Base-by-base conservation (phyloP, 1,140 invertebrate species). In the Delia radicum region DNA sequence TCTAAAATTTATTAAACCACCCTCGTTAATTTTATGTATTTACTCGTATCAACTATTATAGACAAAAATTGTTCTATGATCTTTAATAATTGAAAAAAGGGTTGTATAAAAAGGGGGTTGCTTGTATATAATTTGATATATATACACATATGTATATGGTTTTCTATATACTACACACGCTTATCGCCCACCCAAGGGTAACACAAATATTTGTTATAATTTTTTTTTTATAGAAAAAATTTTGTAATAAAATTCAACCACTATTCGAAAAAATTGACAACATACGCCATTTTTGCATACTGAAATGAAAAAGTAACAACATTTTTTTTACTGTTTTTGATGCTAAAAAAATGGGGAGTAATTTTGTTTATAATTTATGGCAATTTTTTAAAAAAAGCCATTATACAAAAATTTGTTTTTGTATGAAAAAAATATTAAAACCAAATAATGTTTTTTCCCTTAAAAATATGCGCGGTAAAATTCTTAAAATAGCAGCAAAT, bases 281-380 rank as follows among this genome's bases (percentile, higher is more conserved):
- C 65, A 69, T 21, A 33, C 65, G 65, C 65, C 65, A 69, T 69
- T 69, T 69, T 69, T 29, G 12, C 12, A 8, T 5, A 2, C n/a
- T n/a, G n/a, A n/a, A n/a, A n/a, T n/a, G n/a, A n/a, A 33, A 18
- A 69, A 33, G 3, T 27, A 69, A 69, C 7, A 7, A n/a, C n/a
- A n/a, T 31, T 29, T 29, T 29, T 7, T 28, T 65, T 24, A n/a
- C n/a, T 33, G 12, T 62, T 63, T 28, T 26, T 12, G 26, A 27
- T 27, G 27, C 18, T 8, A 33, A 21, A 33, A 37, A 69, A 69
- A 65, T 29, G 27, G 62, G 27, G 31, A 69, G 29, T 69, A 31
- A 37, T 69, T 69, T 69, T 33, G 24, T 18, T 31, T n/a, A 67
- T 31, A 31, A 67, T 67, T 67, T 67, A 29, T 67, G n/a, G 63